Percentiles rank a stretch among this genome's conserved stretches.
These are phyloP conservation scores for Rhaphigaster nebulosa DNA, from an alignment of 2,888 invertebrate genomes.

Conservation along the genomic window DNA sequence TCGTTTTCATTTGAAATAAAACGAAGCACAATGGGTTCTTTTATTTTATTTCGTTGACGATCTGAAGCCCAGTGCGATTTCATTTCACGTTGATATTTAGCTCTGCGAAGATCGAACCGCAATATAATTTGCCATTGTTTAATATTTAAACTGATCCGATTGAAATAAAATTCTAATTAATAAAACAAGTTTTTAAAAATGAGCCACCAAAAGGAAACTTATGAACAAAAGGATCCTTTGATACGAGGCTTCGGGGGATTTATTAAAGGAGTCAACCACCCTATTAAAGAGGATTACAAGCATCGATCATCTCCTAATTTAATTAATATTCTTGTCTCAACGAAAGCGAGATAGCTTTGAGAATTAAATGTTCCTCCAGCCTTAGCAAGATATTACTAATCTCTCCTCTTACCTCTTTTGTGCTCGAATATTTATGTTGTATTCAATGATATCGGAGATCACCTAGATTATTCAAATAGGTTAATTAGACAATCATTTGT, in stretches of 20 bases:
- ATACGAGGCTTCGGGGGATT: not conserved
- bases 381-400: not conserved
- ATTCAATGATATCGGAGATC: not conserved
- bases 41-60: too few relatives aligned
- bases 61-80: too few relatives aligned
- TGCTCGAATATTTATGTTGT: not conserved
- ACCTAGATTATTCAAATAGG: not conserved
- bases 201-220: not conserved
- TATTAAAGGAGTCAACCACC: not conserved
- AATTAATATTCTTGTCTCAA: slow-evolving; percentile 13
- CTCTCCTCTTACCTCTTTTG: not conserved
- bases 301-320: slow-evolving; percentile 3
- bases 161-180: too few relatives aligned
- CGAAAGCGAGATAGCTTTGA: not conserved
- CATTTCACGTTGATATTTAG: too few relatives aligned
- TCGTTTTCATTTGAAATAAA: too few relatives aligned
- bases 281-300: not conserved
- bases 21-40: too few relatives aligned
- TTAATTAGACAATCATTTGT: not conserved
- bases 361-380: not conserved
- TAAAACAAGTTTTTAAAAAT: too few relatives aligned
- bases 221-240: not conserved
- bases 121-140: too few relatives aligned
- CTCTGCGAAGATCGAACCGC: too few relatives aligned
- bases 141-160: too few relatives aligned